Percentiles rank a stretch among this genome's conserved stretches.
phyloP scores from a whole-genome alignment of 1,140 invertebrate genomes.

The Zophobas atratus region DNA sequence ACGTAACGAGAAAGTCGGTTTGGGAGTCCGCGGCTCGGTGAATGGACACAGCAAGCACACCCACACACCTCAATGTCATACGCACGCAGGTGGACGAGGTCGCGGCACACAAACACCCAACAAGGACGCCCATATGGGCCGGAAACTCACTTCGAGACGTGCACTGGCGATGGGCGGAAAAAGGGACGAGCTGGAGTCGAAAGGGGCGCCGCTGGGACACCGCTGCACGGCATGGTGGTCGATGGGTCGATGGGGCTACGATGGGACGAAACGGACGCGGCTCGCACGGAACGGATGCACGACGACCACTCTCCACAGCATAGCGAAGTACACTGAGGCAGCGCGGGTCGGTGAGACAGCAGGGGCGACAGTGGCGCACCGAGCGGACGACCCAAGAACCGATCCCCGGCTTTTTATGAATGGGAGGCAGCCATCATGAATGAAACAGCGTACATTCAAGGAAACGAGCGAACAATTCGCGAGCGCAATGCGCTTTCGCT shows the following conservation, averaged over 20 bases:
- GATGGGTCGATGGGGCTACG: not conserved
- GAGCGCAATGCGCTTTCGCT: conserved; percentile 44
- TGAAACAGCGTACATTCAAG: conserved; percentile 70
- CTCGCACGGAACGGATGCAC: conserved; percentile 15
- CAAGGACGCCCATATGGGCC: conserved; percentile 23
- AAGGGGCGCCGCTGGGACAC: not conserved
- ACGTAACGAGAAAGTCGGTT: conserved; percentile 45
- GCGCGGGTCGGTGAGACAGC: conserved; percentile 64
- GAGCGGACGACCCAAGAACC: conserved; percentile 66
- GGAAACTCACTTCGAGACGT: conserved; percentile 51
- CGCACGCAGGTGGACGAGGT: conserved; percentile 57
- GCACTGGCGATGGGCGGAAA: not conserved
- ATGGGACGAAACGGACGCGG: conserved; percentile 5
- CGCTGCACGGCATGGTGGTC: conserved; percentile 11
- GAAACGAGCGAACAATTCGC: conserved; percentile 66
- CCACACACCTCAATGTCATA: conserved; percentile 65
- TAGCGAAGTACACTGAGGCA: conserved; percentile 63
- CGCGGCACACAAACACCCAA: conserved; percentile 47
- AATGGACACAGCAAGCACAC: conserved; percentile 62
- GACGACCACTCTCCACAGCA: conserved; percentile 24
- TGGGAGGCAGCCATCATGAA: conserved; percentile 84
- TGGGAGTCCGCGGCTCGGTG: conserved; percentile 48
- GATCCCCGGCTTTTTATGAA: conserved; percentile 80
- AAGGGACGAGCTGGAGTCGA: not conserved
- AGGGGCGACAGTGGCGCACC: conserved; percentile 61